phyloP scores from a whole-genome alignment of 2,113 vertebrate genomes.

The Hiodon tergisus region DNA sequence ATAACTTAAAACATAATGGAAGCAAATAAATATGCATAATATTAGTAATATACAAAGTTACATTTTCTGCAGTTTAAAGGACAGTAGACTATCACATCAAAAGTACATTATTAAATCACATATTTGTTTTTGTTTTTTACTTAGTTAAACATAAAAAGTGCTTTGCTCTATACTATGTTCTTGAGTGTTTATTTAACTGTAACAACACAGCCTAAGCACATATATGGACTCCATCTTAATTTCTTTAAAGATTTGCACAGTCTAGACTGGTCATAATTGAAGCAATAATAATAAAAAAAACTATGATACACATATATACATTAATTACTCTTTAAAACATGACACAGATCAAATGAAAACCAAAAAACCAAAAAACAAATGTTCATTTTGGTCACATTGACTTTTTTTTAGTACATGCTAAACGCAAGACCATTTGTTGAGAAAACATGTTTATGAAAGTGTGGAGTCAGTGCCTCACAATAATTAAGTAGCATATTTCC shows the following conservation, averaged over 20 bases:
- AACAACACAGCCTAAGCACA: slow-evolving; percentile 13
- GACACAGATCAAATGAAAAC: slow-evolving; percentile 27
- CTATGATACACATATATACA: slow-evolving; percentile 27
- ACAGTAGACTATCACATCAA: slow-evolving; percentile 61
- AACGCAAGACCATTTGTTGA: background rate
- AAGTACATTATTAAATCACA: slow-evolving; percentile 35
- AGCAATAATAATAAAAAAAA: slow-evolving; percentile 21
- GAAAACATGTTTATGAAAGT: slow-evolving; percentile 1
- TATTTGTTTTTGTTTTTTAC: slow-evolving; percentile 22
- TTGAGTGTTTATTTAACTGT: slow-evolving; percentile 13
- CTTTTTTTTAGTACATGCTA: slow-evolving; percentile 18
- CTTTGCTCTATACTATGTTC: slow-evolving; percentile 41
- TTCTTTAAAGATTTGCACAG: slow-evolving; percentile 12
- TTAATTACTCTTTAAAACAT: slow-evolving; percentile 17
- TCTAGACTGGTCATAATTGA: slow-evolving; percentile 17
- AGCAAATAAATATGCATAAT: slow-evolving; percentile 70
- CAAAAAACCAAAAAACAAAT: slow-evolving; percentile 25
- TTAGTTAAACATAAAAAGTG: slow-evolving; percentile 52
- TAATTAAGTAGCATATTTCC: background rate
- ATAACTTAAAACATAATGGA: slow-evolving; percentile 62
- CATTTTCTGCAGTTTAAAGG: slow-evolving; percentile 46
- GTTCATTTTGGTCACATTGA: slow-evolving; percentile 23
- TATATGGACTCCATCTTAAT: slow-evolving; percentile 19
- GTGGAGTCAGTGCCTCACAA: background rate
- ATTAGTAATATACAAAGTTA: slow-evolving; percentile 62